Evolutionary conservation across 2,888 invertebrate species (phyloP).

Genomic region (Petrophora chlorosata): DNA sequence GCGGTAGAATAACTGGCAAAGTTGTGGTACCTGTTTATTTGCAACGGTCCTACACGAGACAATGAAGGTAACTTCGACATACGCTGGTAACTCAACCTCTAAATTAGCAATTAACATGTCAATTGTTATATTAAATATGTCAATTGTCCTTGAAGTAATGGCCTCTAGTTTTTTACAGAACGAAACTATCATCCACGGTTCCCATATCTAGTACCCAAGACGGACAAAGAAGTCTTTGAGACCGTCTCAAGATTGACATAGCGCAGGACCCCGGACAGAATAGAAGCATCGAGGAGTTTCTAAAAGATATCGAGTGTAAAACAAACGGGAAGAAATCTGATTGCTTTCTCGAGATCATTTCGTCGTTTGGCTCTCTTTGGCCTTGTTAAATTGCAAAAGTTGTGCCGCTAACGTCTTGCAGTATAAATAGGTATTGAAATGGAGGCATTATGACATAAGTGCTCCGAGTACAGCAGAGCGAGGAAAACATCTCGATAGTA

Average conservation of each 20-base stretch:
- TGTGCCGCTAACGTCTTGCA: background rate
- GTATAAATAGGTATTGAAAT: background rate
- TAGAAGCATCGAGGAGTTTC: background rate
- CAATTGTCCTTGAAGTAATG: no score
- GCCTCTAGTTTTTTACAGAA: no score
- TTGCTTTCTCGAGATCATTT: slow-evolving; percentile 1
- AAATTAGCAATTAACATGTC: no score
- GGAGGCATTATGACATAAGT: background rate
- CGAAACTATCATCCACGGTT: background rate
- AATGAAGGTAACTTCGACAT: no score
- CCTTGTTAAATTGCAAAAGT: background rate
- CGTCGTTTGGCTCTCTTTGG: background rate
- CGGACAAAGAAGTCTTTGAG: background rate
- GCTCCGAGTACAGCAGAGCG: no score
- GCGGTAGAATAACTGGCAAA: no score
- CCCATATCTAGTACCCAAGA: background rate
- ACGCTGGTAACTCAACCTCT: no score
- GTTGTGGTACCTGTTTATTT: no score
- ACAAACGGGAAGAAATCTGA: background rate
- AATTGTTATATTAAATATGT: no score
- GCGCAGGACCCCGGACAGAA: background rate
- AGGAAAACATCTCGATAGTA: no score
- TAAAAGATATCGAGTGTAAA: background rate
- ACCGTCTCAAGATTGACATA: background rate
- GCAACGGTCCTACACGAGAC: no score